Conservation (phyloP, 1,140 invertebrate species). For the Diuraphis noxia region DNA sequence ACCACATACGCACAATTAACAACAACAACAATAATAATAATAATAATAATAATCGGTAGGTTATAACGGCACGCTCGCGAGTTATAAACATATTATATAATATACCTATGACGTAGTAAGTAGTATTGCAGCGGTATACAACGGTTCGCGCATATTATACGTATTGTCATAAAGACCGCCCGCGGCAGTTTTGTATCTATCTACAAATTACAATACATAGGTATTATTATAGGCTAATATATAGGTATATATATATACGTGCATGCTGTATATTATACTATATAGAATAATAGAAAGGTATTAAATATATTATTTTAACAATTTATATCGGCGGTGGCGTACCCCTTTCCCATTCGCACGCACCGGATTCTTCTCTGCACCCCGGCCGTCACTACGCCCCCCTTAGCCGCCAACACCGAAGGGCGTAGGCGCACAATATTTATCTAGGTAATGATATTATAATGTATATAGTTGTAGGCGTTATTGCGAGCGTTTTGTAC, state of each 20-base stretch:
- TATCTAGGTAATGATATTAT: conserved; percentile 11
- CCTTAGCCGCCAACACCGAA: not conserved
- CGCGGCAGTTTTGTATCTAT: not conserved
- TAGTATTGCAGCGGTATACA: not conserved
- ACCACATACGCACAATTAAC: not conserved
- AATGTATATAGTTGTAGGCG: conserved; percentile 6
- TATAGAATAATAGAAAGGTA: not conserved
- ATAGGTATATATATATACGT: too few relatives aligned
- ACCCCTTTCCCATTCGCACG: not conserved
- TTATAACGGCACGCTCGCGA: not conserved
- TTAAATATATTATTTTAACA: conserved; percentile 15
- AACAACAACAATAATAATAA: not conserved
- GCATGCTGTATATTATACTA: not conserved
- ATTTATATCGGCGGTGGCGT: not conserved
- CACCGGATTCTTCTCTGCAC: not conserved
- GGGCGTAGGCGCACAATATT: not conserved
- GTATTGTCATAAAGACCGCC: not conserved
- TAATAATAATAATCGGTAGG: not conserved
- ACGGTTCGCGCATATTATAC: not conserved
- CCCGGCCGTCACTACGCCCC: not conserved
- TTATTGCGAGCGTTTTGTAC: not conserved
- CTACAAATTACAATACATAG: not conserved
- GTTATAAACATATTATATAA: not conserved
- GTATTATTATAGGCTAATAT: too few relatives aligned
- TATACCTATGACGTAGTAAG: too few relatives aligned